These are phyloP conservation scores for Anguilla marmorata DNA, from an alignment of 2,797 vertebrate genomes.

Conservation along the genomic window DNA sequence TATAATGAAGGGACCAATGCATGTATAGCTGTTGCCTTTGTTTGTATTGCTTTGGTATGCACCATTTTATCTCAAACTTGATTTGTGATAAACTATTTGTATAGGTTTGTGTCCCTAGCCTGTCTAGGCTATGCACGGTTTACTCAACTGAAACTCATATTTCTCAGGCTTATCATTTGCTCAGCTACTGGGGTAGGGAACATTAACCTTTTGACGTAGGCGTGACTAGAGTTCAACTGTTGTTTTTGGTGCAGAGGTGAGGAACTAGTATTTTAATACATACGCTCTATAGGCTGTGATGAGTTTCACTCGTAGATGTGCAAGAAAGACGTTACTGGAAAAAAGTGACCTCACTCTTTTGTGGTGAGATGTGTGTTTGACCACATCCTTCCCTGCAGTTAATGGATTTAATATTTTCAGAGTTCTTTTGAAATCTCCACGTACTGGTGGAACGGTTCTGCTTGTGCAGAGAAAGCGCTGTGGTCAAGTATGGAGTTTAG, in stretches of 20 bases:
- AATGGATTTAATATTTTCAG: neutral
- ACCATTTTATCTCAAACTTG: neutral
- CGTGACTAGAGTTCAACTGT: neutral
- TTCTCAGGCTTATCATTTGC: neutral
- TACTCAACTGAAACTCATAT: neutral
- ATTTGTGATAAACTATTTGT: neutral
- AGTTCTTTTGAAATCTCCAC: neutral
- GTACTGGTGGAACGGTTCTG: neutral
- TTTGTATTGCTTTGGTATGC: constrained; percentile 6
- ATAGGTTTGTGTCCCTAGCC: neutral
- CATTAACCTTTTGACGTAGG: neutral
- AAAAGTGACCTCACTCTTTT: neutral
- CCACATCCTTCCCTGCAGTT: neutral
- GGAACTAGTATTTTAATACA: neutral
- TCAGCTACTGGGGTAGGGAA: neutral
- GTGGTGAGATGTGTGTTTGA: neutral
- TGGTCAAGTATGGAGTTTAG: neutral
- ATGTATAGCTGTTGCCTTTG: neutral
- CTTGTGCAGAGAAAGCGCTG: neutral
- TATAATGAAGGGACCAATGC: neutral
- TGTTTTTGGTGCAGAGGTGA: neutral
- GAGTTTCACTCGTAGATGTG: neutral
- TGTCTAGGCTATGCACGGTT: neutral
- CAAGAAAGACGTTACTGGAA: neutral
- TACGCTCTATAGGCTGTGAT: neutral